Percentiles rank a stretch among this genome's conserved stretches.
These are phyloP conservation scores for Leptonema lineaticorne DNA, from an alignment of 1,140 invertebrate genomes.

Conservation along the genomic window DNA sequence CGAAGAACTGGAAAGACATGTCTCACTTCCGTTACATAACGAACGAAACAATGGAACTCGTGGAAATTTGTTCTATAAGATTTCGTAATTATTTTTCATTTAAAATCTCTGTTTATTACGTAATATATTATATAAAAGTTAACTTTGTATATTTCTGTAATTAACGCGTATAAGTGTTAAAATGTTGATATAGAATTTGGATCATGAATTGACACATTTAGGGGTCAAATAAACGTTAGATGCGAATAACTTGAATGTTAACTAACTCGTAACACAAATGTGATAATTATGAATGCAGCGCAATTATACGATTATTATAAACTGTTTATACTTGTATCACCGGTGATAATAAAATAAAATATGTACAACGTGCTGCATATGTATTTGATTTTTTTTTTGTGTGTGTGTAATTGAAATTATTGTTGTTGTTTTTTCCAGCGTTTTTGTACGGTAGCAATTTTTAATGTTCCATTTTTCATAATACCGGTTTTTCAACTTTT, in stretches of 20 bases:
- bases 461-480: neutral
- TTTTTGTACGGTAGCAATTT: neutral
- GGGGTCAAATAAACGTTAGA: slow-evolving; percentile 26
- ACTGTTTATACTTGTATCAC: neutral
- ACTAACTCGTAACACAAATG: slow-evolving; percentile 5
- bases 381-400: no score
- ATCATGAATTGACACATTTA: slow-evolving; percentile 6
- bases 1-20: no score
- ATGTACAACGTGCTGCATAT: no score
- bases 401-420: no score
- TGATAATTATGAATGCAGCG: slow-evolving; percentile 22
- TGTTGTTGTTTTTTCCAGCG: no score
- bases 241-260: neutral
- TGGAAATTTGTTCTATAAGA: neutral
- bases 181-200: neutral
- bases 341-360: neutral
- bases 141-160: neutral
- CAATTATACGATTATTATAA: neutral
- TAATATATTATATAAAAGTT: neutral
- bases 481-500: slow-evolving; percentile 9
- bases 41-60: neutral
- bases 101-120: neutral
- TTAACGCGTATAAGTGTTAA: neutral
- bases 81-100: neutral
- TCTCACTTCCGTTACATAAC: no score